phyloP scores from a whole-genome alignment of 1,140 invertebrate genomes.

The Aphis gossypii region DNA sequence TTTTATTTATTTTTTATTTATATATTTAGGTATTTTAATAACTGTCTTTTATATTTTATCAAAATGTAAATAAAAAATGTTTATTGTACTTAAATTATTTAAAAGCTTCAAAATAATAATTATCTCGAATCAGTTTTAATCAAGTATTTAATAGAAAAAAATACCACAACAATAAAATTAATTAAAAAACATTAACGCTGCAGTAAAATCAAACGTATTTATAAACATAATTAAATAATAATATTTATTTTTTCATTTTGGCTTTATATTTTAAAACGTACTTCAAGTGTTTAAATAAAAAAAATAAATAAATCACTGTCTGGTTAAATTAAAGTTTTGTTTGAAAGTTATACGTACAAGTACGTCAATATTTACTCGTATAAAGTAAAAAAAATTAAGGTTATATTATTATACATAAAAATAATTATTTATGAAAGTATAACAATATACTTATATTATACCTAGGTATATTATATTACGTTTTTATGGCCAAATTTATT shows the following conservation, averaged over 20 bases:
- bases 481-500: background rate
- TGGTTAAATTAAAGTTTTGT: background rate
- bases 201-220: background rate
- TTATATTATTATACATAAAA: background rate
- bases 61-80: background rate
- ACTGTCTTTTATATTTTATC: background rate
- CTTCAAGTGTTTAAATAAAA: background rate
- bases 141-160: background rate
- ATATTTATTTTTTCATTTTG: background rate
- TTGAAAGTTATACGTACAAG: background rate
- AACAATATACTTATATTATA: background rate
- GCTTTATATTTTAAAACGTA: background rate
- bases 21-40: background rate
- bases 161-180: background rate
- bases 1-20: background rate
- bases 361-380: background rate
- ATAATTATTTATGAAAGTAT: background rate
- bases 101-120: background rate
- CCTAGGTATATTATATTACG: background rate
- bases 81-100: background rate
- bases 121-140: background rate
- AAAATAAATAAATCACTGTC: background rate
- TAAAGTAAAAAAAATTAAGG: background rate
- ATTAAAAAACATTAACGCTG: background rate
- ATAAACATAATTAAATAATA: background rate